A percentile compares a stretch with the other conserved stretches of the same genome.
These are phyloP conservation scores for Paguma larvata DNA, from an alignment of 2,797 vertebrate species.

Conservation along the genomic window DNA sequence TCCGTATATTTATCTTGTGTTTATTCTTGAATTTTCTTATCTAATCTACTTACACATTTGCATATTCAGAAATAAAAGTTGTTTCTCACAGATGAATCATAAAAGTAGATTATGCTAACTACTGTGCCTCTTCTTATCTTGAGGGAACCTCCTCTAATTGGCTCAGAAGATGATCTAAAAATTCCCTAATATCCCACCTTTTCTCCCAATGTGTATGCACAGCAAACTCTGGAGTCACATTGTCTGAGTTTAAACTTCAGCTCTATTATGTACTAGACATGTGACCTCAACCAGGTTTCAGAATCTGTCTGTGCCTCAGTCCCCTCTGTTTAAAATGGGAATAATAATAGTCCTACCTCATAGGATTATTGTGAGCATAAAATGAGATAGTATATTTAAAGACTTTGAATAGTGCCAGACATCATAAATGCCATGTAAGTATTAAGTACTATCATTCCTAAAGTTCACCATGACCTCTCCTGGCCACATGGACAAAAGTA, in stretches of 20 bases:
- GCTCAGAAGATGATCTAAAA: constrained; percentile 15
- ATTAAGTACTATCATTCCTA: not conserved
- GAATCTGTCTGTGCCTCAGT: not conserved
- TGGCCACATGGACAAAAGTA: not conserved
- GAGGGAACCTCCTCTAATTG: not conserved
- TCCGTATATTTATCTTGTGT: not conserved
- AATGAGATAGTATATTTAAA: constrained; percentile 36
- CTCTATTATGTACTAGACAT: not conserved
- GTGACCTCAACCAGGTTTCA: not conserved
- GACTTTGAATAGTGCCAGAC: not conserved
- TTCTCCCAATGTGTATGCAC: not conserved
- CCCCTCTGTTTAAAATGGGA: constrained; percentile 48
- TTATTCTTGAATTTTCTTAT: constrained; percentile 45
- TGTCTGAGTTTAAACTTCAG: constrained; percentile 41
- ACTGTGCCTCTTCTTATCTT: not conserved
- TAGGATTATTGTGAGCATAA: constrained; percentile 33
- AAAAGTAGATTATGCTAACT: constrained; percentile 27
- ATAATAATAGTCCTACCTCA: not conserved
- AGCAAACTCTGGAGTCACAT: not conserved
- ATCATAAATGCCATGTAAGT: not conserved
- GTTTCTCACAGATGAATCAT: constrained; percentile 14
- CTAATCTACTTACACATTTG: not conserved
- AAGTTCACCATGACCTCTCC: constrained; percentile 36
- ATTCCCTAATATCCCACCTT: not conserved
- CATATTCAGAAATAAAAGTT: constrained; percentile 54